A percentile compares a stretch with the other conserved stretches of the same genome.
phyloP scores from a whole-genome alignment of 2,888 invertebrate genomes.

The Clivina fossor region DNA sequence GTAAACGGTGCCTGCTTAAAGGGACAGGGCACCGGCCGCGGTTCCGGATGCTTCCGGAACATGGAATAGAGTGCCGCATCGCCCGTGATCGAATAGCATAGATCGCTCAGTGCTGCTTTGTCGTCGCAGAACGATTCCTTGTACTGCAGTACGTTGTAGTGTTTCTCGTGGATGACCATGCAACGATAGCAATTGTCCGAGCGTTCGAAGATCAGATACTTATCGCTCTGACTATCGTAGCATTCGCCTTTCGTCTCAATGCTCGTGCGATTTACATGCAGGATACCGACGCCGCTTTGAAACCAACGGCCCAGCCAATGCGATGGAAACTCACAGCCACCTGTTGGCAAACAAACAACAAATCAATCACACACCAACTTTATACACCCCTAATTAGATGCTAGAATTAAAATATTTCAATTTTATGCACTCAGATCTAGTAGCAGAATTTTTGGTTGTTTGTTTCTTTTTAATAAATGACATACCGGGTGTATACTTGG shows the following conservation, averaged over 20 bases:
- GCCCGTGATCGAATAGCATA: slow-evolving; percentile 70
- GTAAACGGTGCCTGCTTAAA: slow-evolving; percentile 80
- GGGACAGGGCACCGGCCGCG: slow-evolving; percentile 66
- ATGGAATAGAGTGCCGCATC: slow-evolving; percentile 75
- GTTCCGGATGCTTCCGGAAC: slow-evolving; percentile 68
- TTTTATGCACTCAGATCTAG: too few relatives aligned
- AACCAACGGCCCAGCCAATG: slow-evolving; percentile 75
- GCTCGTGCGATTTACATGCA: slow-evolving; percentile 64
- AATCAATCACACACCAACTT: too few relatives aligned
- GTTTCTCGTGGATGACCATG: slow-evolving; percentile 75
- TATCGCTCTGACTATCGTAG: slow-evolving; percentile 66
- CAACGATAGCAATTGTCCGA: slow-evolving; percentile 67
- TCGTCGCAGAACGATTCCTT: slow-evolving; percentile 72
- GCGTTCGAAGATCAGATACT: slow-evolving; percentile 68
- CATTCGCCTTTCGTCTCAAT: slow-evolving; percentile 70
- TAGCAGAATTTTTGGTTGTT: too few relatives aligned
- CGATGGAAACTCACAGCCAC: slow-evolving; percentile 69
- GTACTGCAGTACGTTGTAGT: slow-evolving; percentile 75
- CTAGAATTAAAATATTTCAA: too few relatives aligned
- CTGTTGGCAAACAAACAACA: slow-evolving; percentile 54
- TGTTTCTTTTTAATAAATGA: too few relatives aligned
- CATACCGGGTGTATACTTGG: too few relatives aligned
- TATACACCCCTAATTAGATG: too few relatives aligned
- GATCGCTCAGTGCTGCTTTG: slow-evolving; percentile 59
- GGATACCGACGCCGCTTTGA: slow-evolving; percentile 65